Evolutionary conservation across 2,113 vertebrate species (phyloP), one percentile per base, ranked within the genome.

Genomic region (Vombatus ursinus): DNA sequence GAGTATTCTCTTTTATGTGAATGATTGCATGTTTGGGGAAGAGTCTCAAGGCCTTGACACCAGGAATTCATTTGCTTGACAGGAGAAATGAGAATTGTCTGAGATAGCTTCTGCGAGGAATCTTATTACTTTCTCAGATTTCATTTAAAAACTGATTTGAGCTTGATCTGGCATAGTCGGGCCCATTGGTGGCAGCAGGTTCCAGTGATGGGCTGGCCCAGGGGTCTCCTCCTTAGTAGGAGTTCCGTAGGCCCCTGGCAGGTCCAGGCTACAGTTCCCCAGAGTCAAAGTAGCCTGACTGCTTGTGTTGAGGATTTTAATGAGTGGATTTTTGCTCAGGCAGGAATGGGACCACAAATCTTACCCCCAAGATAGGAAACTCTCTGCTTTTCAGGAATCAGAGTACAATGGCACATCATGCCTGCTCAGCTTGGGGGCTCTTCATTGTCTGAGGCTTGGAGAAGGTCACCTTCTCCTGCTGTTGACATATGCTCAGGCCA

Each of bases 141-240:
- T 90, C 52, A 37, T 93, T 97, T 97, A 51, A 91, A 90, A 95
- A 94, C 3, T 31, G 26, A 52, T 53, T 96, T 47, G 49, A 50
- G 84, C 68, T 92, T 53, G 54, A 61, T 94, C 49, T 89, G 44
- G 31, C 6, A 68, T 50, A 92, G 92, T 44, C 92, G 9, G 77
- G 47, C 37, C 68, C 16, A n/a, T 94, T 96, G 52, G 25, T 3
- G 50, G 94, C 50, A 89, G 52, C 54, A 92, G 89, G 90, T 77
- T 90, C 14, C 90, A 90, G 48, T 9, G 89, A 47, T 11, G 48
- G 89, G 12, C 47, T 0, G 23, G 8, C 47, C 89, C 47, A 5
- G 25, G 26, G 49, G 24, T 31, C 47, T 90, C 48, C 89, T 90
- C 48, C 10, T 50, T 90, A 28, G 90, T 8, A 12, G 90, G 10